phyloP scores from a whole-genome alignment of 2,888 invertebrate genomes.

The Heliconius cydno region DNA sequence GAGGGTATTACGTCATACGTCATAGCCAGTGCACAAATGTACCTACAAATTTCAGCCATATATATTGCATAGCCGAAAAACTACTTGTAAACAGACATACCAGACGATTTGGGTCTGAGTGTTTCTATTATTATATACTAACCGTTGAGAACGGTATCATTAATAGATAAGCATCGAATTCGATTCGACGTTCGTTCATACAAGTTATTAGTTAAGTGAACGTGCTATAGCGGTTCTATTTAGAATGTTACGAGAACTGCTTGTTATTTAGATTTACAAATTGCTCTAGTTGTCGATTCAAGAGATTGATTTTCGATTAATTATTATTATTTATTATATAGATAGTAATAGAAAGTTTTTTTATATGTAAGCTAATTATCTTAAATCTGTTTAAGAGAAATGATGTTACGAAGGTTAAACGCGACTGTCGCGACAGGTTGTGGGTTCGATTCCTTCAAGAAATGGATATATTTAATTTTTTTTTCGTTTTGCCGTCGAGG shows the following conservation, averaged over 20 bases:
- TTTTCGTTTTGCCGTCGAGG: no score
- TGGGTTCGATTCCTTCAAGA: no score
- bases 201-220: constrained; percentile 30
- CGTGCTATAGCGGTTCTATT: constrained; percentile 30
- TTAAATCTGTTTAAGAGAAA: background rate
- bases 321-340: background rate
- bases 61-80: background rate
- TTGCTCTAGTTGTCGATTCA: background rate
- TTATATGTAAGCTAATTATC: background rate
- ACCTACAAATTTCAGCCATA: background rate
- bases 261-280: constrained; percentile 13
- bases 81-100: background rate
- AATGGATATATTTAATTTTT: no score
- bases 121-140: constrained; percentile 36
- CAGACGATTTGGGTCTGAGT: constrained; percentile 16
- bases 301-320: background rate
- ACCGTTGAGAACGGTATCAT: constrained; percentile 51
- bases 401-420: background rate
- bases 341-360: background rate
- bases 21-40: background rate
- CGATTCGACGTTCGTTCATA: constrained; percentile 12
- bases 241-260: constrained; percentile 16
- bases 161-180: constrained; percentile 51
- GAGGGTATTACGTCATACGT: background rate
- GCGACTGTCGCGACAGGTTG: no score